Evolutionary conservation across 2,113 vertebrate genomes (phyloP).

Genomic region (Amblyornis subalaris): DNA sequence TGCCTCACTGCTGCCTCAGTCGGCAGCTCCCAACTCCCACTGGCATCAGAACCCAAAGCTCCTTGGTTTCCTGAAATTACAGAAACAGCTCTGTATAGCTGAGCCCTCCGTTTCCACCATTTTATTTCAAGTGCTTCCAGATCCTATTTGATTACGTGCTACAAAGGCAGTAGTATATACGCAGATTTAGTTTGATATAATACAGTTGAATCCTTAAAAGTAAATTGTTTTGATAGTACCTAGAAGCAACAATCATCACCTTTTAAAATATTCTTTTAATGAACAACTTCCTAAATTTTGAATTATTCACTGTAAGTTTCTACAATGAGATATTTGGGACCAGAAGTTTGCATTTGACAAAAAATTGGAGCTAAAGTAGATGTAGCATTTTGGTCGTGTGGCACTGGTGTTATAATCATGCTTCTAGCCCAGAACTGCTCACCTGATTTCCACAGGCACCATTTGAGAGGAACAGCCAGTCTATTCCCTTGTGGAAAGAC

Average conservation of each 20-base stretch:
- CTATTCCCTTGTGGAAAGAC: background rate
- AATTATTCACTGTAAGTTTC: background rate
- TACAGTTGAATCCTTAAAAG: background rate
- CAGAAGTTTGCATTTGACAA: background rate
- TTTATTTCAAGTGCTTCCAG: background rate
- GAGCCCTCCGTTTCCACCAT: background rate
- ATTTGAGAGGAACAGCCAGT: background rate
- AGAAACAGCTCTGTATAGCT: background rate
- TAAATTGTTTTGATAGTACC: background rate
- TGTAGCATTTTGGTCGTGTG: background rate
- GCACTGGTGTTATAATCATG: accelerated
- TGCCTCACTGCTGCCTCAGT: background rate
- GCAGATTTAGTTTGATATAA: background rate
- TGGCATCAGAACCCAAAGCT: background rate
- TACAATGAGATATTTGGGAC: background rate
- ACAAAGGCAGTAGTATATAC: background rate
- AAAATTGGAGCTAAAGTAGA: background rate
- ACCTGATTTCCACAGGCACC: background rate
- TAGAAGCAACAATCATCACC: background rate
- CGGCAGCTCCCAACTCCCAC: background rate
- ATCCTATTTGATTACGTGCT: background rate
- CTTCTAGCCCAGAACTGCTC: background rate
- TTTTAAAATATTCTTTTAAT: background rate
- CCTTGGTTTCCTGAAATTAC: background rate
- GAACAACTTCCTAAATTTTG: background rate